Percentiles rank a stretch among this genome's conserved stretches.
These are phyloP conservation scores for Chouioia cunea DNA, from an alignment of 2,888 invertebrate genomes.

Conservation along the genomic window DNA sequence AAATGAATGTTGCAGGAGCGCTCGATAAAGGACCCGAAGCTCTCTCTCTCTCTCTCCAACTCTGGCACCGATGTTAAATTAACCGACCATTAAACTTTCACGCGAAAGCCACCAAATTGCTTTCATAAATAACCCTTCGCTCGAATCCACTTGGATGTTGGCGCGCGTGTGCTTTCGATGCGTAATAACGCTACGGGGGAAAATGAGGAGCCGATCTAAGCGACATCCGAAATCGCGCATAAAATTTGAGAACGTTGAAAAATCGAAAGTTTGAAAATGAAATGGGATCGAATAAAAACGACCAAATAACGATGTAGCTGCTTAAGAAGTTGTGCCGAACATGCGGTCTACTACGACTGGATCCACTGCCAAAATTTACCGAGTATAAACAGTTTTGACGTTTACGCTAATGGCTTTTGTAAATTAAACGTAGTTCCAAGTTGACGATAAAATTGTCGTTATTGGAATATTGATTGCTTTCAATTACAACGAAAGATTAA, in stretches of 20 bases:
- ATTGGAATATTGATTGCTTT: too few species aligned
- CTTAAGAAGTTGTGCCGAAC: too few species aligned
- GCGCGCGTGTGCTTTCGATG: slow-evolving; percentile 5
- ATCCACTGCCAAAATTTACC: too few species aligned
- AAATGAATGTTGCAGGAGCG: not conserved
- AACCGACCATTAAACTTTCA: slow-evolving; percentile 33
- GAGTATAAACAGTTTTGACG: too few species aligned
- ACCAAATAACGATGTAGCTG: too few species aligned
- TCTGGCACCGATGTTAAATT: slow-evolving; percentile 27
- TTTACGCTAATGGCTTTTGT: too few species aligned
- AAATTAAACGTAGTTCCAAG: too few species aligned
- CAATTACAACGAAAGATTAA: too few species aligned
- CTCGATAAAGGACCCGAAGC: slow-evolving; percentile 8
- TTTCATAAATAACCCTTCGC: slow-evolving; percentile 27
- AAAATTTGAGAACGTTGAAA: not conserved
- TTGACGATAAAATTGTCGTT: too few species aligned
- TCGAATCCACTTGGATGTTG: slow-evolving; percentile 11
- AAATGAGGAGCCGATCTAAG: not conserved
- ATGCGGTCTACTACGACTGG: too few species aligned
- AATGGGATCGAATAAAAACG: not conserved
- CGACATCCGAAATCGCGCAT: not conserved
- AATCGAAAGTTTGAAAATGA: not conserved
- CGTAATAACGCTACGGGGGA: not conserved
- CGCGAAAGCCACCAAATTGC: slow-evolving; percentile 21
- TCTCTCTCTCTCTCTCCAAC: not conserved